Conservation (phyloP, 2,113 vertebrate species). For the Gobio gobio region DNA sequence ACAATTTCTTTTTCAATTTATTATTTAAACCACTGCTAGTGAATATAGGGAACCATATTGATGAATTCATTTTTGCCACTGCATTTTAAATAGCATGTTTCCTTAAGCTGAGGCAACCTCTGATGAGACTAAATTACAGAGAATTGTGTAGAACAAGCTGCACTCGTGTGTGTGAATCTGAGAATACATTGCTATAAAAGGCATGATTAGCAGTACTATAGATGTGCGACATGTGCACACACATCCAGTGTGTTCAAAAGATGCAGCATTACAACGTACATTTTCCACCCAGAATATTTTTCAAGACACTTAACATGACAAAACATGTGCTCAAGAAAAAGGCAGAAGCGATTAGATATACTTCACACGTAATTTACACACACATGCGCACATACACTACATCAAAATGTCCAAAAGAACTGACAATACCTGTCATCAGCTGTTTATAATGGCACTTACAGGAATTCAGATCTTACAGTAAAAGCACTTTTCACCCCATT, state of each 20-base stretch:
- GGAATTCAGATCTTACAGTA: background rate
- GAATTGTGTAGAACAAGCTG: background rate
- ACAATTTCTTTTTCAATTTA: background rate
- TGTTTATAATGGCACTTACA: conserved; percentile 28
- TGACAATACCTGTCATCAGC: conserved; percentile 13
- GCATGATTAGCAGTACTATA: conserved; percentile 2
- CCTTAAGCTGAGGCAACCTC: background rate
- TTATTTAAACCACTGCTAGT: background rate
- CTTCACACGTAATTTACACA: background rate
- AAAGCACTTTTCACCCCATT: background rate
- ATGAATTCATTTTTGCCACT: conserved; percentile 35
- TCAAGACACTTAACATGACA: background rate
- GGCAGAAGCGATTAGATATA: conserved; percentile 11
- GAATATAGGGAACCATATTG: conserved; percentile 8
- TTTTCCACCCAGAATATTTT: background rate
- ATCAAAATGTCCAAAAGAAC: conserved; percentile 9
- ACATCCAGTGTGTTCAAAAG: conserved; percentile 8
- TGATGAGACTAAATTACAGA: background rate
- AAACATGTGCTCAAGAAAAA: conserved; percentile 33
- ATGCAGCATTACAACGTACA: background rate
- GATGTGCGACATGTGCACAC: background rate
- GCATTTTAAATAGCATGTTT: background rate
- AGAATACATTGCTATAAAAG: background rate
- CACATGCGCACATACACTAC: background rate
- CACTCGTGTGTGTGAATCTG: background rate